Evolutionary conservation across 2,113 vertebrate genomes (phyloP).

Genomic region (Hydropotes inermis): DNA sequence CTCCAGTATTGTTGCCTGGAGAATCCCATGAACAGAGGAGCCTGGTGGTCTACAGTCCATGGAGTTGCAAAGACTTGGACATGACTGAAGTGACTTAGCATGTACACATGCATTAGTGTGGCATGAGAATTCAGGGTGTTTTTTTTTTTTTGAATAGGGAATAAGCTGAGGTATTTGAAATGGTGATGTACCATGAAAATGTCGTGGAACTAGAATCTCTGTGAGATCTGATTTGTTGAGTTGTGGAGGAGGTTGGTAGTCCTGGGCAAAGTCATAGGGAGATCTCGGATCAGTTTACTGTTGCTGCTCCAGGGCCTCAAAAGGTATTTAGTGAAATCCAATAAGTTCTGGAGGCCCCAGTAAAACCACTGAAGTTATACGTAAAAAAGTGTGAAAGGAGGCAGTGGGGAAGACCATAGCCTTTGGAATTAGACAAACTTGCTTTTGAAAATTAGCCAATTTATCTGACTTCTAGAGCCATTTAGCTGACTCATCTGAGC

Average conservation of each 20-base stretch:
- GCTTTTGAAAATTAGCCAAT: not conserved
- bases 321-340: not conserved
- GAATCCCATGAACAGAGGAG: not conserved
- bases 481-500: not conserved
- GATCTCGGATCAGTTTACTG: not conserved
- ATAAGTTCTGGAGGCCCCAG: no score
- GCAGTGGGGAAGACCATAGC: not conserved
- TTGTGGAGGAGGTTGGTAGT: not conserved
- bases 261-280: not conserved
- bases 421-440: not conserved
- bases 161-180: not conserved
- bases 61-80: not conserved
- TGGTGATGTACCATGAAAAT: not conserved
- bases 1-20: not conserved
- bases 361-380: not conserved
- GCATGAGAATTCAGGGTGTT: not conserved
- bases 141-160: not conserved
- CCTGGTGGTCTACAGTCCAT: accelerated
- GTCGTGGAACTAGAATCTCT: accelerated
- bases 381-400: not conserved
- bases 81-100: not conserved
- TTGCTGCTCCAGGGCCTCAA: not conserved
- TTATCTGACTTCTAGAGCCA: not conserved
- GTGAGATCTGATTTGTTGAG: not conserved
- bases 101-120: not conserved